Conservation (phyloP, 1,140 invertebrate genomes). For the Arctopsyche grandis region DNA sequence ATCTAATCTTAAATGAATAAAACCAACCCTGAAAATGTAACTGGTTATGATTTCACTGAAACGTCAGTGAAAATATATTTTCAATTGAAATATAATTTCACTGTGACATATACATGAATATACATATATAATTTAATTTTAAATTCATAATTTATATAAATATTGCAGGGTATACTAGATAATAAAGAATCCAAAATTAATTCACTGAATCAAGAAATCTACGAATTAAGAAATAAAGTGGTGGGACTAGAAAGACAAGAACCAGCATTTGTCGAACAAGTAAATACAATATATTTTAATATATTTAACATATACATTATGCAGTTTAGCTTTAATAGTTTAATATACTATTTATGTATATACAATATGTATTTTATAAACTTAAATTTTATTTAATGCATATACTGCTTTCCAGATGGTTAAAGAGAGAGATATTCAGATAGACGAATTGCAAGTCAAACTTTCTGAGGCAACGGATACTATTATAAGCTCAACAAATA, state of each 20-base stretch:
- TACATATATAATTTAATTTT: constrained; percentile 20
- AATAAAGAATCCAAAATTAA: constrained; percentile 75
- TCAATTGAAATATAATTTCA: too few relatives aligned
- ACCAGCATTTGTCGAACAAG: constrained; percentile 42
- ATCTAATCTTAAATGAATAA: too few relatives aligned
- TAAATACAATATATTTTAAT: background rate
- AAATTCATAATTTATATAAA: too few relatives aligned
- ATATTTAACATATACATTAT: too few relatives aligned
- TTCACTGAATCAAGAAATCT: constrained; percentile 62
- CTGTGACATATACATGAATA: too few relatives aligned
- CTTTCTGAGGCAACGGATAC: constrained; percentile 76
- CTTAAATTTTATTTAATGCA: background rate
- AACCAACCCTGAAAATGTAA: too few relatives aligned
- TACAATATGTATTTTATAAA: background rate
- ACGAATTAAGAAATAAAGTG: constrained; percentile 56
- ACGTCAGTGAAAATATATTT: too few relatives aligned
- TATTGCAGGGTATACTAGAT: constrained; percentile 68
- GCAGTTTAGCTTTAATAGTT: too few relatives aligned
- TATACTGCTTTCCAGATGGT: constrained; percentile 63
- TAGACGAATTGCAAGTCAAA: constrained; percentile 74
- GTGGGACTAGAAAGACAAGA: constrained; percentile 51
- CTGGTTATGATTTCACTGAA: too few relatives aligned
- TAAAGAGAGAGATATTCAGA: constrained; percentile 71
- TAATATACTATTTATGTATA: constrained; percentile 6
- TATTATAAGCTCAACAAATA: constrained; percentile 59